Evolutionary conservation across 2,797 vertebrate genomes (phyloP).

Genomic region (Emys orbicularis): DNA sequence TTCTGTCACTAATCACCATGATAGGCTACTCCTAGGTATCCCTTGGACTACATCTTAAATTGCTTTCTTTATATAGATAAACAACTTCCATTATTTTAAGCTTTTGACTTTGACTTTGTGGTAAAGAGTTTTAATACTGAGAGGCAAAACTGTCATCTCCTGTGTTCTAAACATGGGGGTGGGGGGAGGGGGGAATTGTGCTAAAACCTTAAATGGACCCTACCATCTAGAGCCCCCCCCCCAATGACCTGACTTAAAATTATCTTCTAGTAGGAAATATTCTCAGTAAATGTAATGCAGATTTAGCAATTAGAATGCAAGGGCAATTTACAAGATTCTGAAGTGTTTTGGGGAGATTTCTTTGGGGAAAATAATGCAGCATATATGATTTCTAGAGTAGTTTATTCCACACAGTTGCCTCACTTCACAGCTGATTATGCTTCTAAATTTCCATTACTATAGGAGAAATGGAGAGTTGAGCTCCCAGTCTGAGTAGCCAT

Average conservation of each 20-base stretch:
- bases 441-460: background rate
- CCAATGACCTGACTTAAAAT: background rate
- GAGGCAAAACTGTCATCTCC: background rate
- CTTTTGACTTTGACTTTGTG: background rate
- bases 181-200: fast-evolving
- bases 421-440: background rate
- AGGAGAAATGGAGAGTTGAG: background rate
- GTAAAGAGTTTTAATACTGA: background rate
- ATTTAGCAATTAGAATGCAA: background rate
- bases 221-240: background rate
- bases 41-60: background rate
- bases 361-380: background rate
- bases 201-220: background rate
- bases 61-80: background rate
- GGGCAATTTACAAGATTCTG: background rate
- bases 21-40: background rate
- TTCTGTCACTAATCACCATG: background rate
- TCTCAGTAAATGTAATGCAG: fast-evolving
- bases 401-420: background rate
- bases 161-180: background rate
- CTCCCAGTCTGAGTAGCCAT: background rate
- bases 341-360: background rate
- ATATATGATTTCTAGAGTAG: background rate
- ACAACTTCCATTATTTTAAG: background rate
- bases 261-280: background rate